phyloP scores from a whole-genome alignment of 2,797 vertebrate genomes.

The Xenops minutus region DNA sequence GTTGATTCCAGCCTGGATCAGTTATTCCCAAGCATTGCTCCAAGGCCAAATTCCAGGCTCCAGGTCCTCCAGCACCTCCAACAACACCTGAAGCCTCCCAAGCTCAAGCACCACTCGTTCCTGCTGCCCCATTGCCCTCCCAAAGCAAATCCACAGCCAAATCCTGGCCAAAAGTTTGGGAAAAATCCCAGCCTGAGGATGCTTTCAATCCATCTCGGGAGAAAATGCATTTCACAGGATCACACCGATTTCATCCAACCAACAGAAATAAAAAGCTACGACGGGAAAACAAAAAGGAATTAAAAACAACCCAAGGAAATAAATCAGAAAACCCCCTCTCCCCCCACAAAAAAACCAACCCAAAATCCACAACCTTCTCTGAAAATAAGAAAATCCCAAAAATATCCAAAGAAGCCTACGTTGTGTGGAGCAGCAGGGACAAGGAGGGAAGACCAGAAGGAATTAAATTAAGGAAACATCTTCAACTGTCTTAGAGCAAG shows the following conservation, averaged over 20 bases:
- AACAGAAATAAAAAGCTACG: neutral
- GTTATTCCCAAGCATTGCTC: neutral
- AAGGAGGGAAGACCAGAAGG: neutral
- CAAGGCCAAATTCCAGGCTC: neutral
- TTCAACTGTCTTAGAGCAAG: neutral
- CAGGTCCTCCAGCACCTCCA: no score
- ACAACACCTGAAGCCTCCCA: neutral
- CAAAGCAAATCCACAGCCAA: neutral
- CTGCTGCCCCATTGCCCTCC: neutral
- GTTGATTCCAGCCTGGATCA: neutral
- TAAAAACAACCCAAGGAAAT: neutral
- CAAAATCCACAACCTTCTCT: neutral
- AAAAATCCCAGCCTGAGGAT: neutral
- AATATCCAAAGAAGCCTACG: neutral
- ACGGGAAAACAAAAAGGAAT: neutral
- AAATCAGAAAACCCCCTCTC: neutral
- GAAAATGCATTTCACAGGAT: neutral
- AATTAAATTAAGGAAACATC: neutral
- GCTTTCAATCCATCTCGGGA: neutral
- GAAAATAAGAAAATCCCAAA: neutral
- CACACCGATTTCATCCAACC: neutral
- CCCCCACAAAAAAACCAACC: neutral
- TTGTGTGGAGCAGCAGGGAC: neutral
- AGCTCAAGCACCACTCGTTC: rapidly evolving
- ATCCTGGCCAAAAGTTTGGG: neutral